phyloP scores from a whole-genome alignment of 2,113 vertebrate species.

The Hemibagrus wyckioides region DNA sequence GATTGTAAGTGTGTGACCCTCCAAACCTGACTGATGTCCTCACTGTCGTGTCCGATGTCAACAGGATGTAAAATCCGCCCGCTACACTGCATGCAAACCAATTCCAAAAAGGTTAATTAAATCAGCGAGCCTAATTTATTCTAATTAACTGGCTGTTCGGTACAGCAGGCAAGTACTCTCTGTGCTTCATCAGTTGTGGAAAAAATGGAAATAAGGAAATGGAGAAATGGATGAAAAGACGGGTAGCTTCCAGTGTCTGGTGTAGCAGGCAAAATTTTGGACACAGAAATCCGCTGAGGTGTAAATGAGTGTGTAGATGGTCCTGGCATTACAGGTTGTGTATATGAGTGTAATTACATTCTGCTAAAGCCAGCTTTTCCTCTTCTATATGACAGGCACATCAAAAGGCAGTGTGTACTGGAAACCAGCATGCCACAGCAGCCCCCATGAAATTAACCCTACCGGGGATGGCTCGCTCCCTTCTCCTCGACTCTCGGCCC shows the following conservation, averaged over 20 bases:
- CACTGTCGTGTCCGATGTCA: slow-evolving; percentile 37
- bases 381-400: slow-evolving; percentile 45
- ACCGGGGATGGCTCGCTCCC: slow-evolving; percentile 20
- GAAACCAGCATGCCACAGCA: slow-evolving; percentile 37
- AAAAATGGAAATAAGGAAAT: slow-evolving; percentile 19
- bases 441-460: slow-evolving; percentile 45
- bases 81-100: slow-evolving; percentile 48
- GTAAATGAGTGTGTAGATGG: slow-evolving; percentile 11
- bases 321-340: slow-evolving; percentile 35
- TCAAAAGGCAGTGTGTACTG: slow-evolving; percentile 48
- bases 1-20: not conserved
- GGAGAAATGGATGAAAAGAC: slow-evolving; percentile 1
- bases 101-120: slow-evolving; percentile 62
- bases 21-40: slow-evolving; percentile 45
- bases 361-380: slow-evolving; percentile 26
- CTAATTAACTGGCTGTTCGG: slow-evolving; percentile 56
- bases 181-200: slow-evolving; percentile 37
- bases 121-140: slow-evolving; percentile 59
- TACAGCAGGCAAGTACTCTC: slow-evolving; percentile 29
- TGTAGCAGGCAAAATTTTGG: slow-evolving; percentile 10
- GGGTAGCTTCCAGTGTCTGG: not conserved
- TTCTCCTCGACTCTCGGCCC: not conserved
- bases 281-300: slow-evolving; percentile 1
- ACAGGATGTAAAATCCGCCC: slow-evolving; percentile 56
- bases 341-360: slow-evolving; percentile 48